Evolutionary conservation across 2,888 invertebrate genomes (phyloP), one percentile per base, ranked within the genome.

Genomic region (Steinernema carpocapsae): DNA sequence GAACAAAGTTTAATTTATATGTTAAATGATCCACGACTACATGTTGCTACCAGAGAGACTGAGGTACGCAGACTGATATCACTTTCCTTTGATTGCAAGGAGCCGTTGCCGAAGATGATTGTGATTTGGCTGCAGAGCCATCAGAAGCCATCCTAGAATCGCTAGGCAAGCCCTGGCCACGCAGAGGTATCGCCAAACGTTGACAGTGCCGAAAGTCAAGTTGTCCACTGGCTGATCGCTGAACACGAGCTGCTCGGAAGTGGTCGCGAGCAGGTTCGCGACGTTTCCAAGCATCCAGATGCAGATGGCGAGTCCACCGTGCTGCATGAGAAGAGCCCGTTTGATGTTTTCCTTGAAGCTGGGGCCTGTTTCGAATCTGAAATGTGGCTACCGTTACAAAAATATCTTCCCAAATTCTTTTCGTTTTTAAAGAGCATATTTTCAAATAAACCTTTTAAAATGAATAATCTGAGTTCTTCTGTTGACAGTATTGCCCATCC

Each of bases 71-170:
- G 10, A 10, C 10, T 37, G 37, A 10, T 37, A 10, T 10, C 10
- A 37, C 10, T 37, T 37, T 10, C 37, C 37, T 17, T 37, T 64
- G 37, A 64, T 64, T 2, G 24, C 29, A 7, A 32, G 14, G 1
- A 64, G 37, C 26, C 29, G 64, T 32, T 64, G 64, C 3, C 64
- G 64, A 1, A 64, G 64, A n/a, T 64, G 64, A 32, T 64, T 64
- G 64, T 64, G 64, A 29, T 64, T 64, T 6, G 64, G 64, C 3
- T 26, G 64, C 32, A 64, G 64, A 26, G 64, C 64, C 64, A 64
- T 26, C 7, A 64, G 64, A 32, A 64, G 64, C 64, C 64, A 64
- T 3, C 64, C 64, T 1, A 64, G 32, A n/a, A 12, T 32, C 7
- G 64, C 64, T 7, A 29, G 29, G 14, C 32, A 64, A 17, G 64